A percentile compares a stretch with the other conserved stretches of the same genome.
Evolutionary conservation across 1,140 invertebrate genomes (phyloP).

Genomic region (Drosophila mauritiana): DNA sequence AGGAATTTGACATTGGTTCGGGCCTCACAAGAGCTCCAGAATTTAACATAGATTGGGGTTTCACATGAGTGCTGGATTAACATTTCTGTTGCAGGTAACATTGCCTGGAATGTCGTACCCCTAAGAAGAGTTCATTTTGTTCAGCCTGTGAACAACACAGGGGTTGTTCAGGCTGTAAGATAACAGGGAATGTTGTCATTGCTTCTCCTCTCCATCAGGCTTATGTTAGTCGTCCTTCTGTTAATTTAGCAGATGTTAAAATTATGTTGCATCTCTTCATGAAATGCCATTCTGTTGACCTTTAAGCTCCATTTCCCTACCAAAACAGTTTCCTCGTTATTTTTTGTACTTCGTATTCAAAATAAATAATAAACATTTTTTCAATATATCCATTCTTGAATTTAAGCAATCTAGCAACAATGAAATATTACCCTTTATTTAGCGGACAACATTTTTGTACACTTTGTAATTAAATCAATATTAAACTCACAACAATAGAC

Average conservation of each 20-base stretch:
- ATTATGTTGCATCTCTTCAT: neutral
- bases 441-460: too few relatives aligned
- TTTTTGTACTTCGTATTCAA: too few relatives aligned
- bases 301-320: neutral
- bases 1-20: slow-evolving; percentile 3
- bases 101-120: slow-evolving; percentile 46
- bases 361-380: too few relatives aligned
- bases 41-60: neutral
- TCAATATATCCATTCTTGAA: too few relatives aligned
- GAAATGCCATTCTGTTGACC: neutral
- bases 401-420: too few relatives aligned
- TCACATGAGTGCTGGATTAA: neutral
- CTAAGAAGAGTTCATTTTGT: slow-evolving; percentile 66
- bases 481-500: too few relatives aligned
- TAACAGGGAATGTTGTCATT: neutral
- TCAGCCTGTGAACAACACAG: slow-evolving; percentile 43
- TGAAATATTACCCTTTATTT: too few relatives aligned
- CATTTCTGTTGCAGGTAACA: slow-evolving; percentile 11
- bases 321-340: too few relatives aligned
- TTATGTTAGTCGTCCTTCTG: slow-evolving; percentile 4
- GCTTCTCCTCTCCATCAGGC: neutral
- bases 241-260: neutral
- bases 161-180: neutral
- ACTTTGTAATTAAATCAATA: too few relatives aligned
- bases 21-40: neutral